Percentiles rank a stretch among this genome's conserved stretches.
phyloP scores from a whole-genome alignment of 2,113 vertebrate species.

The Okapia johnstoni region DNA sequence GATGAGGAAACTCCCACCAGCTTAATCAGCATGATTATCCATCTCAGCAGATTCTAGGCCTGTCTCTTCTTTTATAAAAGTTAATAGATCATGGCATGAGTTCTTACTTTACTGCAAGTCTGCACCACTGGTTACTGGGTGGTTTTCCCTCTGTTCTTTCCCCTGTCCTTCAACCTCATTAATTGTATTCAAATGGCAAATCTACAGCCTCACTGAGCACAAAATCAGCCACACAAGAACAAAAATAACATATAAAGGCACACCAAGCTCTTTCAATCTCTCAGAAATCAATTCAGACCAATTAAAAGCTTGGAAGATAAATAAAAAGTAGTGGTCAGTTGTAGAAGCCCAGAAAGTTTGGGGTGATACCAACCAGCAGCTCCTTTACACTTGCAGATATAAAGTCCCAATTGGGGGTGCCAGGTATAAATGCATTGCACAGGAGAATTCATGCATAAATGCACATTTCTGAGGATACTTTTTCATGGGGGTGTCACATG shows the following conservation, averaged over 20 bases:
- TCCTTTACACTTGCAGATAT: background rate
- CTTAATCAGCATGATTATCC: background rate
- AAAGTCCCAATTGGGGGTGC: background rate
- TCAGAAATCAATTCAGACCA: background rate
- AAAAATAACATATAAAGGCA: background rate
- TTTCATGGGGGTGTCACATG: background rate
- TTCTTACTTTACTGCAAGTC: background rate
- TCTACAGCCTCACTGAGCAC: background rate
- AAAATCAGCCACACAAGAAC: background rate
- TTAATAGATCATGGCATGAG: background rate
- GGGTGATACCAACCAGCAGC: background rate
- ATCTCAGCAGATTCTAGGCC: background rate
- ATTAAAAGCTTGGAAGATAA: background rate
- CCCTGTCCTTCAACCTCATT: background rate
- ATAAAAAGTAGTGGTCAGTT: background rate
- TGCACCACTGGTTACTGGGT: background rate
- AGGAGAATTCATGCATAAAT: background rate
- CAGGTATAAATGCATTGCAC: background rate
- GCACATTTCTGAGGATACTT: background rate
- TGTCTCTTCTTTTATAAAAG: slow-evolving; percentile 6
- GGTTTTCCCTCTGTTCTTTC: background rate
- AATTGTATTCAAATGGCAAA: background rate
- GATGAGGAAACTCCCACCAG: background rate
- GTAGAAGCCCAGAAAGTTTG: background rate
- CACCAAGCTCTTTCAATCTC: background rate